Evolutionary conservation across 2,113 vertebrate genomes (phyloP).

Genomic region (Sitta europaea): DNA sequence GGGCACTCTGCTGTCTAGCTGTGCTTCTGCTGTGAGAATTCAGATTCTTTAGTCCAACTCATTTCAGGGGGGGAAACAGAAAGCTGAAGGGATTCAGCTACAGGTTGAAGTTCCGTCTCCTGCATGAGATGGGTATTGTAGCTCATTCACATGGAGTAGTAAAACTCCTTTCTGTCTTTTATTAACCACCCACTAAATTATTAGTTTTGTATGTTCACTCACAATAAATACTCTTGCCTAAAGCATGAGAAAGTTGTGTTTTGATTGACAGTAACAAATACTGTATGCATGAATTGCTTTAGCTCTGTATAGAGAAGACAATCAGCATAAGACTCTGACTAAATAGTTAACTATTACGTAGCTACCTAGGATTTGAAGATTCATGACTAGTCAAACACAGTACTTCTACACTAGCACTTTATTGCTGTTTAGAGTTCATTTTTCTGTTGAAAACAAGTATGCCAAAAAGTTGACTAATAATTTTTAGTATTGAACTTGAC

Average conservation of each 20-base stretch:
- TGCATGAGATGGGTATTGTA: neutral
- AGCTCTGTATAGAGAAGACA: neutral
- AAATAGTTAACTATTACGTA: neutral
- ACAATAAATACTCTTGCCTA: neutral
- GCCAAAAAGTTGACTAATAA: neutral
- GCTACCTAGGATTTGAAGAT: neutral
- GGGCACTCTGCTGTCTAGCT: neutral
- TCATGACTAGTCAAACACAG: neutral
- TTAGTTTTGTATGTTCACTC: neutral
- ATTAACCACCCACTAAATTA: neutral
- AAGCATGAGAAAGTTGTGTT: neutral
- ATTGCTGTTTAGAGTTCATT: neutral
- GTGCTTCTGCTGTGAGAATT: neutral
- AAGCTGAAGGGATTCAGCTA: neutral
- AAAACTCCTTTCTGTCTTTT: neutral
- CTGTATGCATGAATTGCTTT: neutral
- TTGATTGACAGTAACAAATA: neutral
- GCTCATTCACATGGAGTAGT: neutral
- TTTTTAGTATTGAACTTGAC: neutral
- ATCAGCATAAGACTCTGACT: neutral
- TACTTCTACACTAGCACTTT: neutral
- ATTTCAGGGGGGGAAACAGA: rapidly evolving
- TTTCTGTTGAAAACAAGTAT: neutral
- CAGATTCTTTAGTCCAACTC: neutral
- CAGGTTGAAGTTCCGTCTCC: neutral